Conservation (phyloP, 2,113 vertebrate species). For the Menidia beryllina region DNA sequence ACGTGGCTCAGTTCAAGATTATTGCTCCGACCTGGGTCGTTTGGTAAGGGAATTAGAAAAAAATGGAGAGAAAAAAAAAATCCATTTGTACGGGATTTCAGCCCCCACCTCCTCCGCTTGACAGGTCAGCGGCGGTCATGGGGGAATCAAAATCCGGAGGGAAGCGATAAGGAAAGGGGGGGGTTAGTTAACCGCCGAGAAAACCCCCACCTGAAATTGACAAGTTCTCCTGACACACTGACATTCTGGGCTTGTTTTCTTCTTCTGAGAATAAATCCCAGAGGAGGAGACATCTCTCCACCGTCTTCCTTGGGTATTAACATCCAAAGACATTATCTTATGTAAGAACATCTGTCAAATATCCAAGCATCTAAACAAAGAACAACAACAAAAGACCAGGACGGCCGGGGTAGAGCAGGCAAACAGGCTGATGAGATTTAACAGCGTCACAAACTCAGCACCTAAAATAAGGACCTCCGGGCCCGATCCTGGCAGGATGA, state of each 20-base stretch:
- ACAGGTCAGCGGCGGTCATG: conserved; percentile 30
- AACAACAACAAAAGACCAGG: not conserved
- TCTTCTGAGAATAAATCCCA: conserved; percentile 21
- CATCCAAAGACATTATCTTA: no score
- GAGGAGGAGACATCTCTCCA: conserved; percentile 4
- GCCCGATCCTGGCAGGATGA: conserved; percentile 34
- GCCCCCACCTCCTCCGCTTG: not conserved
- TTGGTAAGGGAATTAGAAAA: conserved; percentile 69
- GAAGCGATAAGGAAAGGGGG: not conserved
- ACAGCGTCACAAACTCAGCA: conserved; percentile 19
- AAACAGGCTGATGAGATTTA: no score
- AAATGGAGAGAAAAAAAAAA: conserved; percentile 51
- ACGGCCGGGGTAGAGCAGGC: not conserved
- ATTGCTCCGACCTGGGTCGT: conserved; percentile 52
- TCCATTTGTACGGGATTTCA: conserved; percentile 52
- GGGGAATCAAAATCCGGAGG: not conserved
- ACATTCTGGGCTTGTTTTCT: conserved; percentile 1
- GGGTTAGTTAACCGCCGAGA: conserved; percentile 37
- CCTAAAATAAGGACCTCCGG: conserved; percentile 10
- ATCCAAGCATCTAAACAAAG: not conserved
- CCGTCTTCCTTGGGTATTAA: conserved; percentile 17
- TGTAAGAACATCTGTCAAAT: conserved; percentile 23
- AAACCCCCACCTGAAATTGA: conserved; percentile 26
- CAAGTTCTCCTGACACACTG: conserved; percentile 33
- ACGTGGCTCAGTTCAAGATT: conserved; percentile 68